Percentiles rank a stretch among this genome's conserved stretches.
These are phyloP conservation scores for Loris lydekkerianus DNA, from an alignment of 2,797 vertebrate species.

Conservation along the genomic window DNA sequence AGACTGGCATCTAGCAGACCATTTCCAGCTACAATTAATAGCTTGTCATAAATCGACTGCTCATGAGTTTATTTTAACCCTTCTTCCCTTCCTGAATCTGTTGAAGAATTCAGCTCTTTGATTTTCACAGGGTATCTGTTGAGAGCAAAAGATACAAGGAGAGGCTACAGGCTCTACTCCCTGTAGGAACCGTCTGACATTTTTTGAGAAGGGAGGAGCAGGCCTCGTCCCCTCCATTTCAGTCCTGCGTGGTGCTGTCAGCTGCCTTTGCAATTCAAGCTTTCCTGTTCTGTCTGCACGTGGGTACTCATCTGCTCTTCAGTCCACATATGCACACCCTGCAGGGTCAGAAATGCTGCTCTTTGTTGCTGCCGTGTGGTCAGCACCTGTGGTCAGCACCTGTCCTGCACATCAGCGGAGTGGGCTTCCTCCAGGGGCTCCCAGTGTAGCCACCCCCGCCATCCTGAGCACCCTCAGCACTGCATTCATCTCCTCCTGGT, in stretches of 20 bases:
- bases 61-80: not conserved
- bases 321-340: too few relatives aligned
- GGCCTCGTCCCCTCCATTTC: fast-evolving
- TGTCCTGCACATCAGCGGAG: not conserved
- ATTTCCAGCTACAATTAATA: fast-evolving
- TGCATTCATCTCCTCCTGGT: too few relatives aligned
- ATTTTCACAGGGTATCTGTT: not conserved
- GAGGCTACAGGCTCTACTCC: not conserved
- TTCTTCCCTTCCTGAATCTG: not conserved
- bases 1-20: fast-evolving
- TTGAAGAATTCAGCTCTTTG: not conserved
- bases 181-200: fast-evolving
- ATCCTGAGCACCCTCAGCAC: not conserved
- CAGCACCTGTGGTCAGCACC: too few relatives aligned
- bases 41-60: too few relatives aligned
- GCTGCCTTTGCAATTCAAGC: too few relatives aligned
- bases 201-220: too few relatives aligned
- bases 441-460: not conserved
- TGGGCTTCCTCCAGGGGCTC: not conserved
- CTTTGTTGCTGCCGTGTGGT: too few relatives aligned
- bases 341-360: too few relatives aligned
- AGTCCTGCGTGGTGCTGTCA: too few relatives aligned
- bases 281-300: not conserved
- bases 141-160: not conserved
- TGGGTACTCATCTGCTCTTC: not conserved